These are phyloP conservation scores for Sturmia bella DNA, from an alignment of 2,888 invertebrate species.

Conservation along the genomic window DNA sequence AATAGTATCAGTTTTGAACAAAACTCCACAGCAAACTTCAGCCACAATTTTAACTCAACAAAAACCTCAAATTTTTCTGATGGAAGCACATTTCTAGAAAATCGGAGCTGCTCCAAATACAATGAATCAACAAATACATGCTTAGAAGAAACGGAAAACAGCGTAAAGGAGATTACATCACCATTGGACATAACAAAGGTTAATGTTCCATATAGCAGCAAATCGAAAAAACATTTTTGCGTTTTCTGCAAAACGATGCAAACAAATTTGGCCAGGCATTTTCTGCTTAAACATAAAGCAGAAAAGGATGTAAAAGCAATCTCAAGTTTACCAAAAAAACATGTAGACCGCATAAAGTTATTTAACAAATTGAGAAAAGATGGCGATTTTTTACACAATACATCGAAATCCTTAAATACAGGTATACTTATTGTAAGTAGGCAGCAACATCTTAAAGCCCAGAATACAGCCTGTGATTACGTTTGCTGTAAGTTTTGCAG, in stretches of 20 bases:
- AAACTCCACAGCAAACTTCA: no score
- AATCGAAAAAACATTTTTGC: neutral
- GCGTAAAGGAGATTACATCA: no score
- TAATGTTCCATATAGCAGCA: no score
- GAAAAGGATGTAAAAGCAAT: neutral
- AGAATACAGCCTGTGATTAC: neutral
- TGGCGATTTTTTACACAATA: neutral
- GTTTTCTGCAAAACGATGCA: neutral
- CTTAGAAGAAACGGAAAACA: no score
- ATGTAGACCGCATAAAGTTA: neutral
- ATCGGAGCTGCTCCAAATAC: no score
- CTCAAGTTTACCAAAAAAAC: neutral
- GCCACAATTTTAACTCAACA: no score
- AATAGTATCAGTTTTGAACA: no score
- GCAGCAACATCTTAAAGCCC: neutral
- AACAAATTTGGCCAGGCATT: neutral
- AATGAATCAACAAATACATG: no score
- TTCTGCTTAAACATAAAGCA: neutral
- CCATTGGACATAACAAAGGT: no score
- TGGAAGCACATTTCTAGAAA: no score
- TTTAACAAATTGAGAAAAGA: neutral
- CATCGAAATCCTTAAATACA: neutral
- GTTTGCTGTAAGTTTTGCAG: neutral
- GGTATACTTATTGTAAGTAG: slow-evolving; percentile 3
- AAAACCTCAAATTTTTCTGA: no score